phyloP scores from a whole-genome alignment of 1,140 invertebrate genomes.

The Tribolium madens region DNA sequence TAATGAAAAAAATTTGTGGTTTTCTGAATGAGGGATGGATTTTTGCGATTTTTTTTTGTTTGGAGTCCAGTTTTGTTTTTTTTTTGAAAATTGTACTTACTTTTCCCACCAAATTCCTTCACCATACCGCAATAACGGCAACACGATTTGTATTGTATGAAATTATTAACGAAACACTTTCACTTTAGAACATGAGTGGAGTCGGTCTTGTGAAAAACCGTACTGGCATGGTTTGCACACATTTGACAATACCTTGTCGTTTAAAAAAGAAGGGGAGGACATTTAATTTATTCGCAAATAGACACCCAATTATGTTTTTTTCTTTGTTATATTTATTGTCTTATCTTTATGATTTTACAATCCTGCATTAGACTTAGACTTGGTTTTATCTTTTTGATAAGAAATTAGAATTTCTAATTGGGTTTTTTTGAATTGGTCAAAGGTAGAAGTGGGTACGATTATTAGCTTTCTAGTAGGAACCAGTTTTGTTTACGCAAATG shows the following conservation, averaged over 20 bases:
- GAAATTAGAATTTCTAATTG: not conserved
- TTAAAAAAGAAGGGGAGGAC: constrained; percentile 29
- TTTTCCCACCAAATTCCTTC: constrained; percentile 6
- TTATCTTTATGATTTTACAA: not conserved
- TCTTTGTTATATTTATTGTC: not conserved
- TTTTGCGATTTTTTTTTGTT: no score
- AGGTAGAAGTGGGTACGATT: not conserved
- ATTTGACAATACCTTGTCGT: constrained; percentile 22
- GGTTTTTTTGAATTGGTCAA: not conserved
- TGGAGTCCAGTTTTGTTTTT: not conserved
- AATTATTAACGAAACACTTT: not conserved
- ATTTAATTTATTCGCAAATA: not conserved
- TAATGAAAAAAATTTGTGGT: not conserved
- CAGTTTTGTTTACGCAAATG: not conserved
- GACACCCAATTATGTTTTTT: not conserved
- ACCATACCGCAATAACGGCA: constrained; percentile 24
- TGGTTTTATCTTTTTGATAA: not conserved
- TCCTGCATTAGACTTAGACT: not conserved
- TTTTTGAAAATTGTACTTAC: not conserved
- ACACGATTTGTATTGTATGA: not conserved
- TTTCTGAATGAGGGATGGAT: not conserved
- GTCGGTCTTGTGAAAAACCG: constrained; percentile 16
- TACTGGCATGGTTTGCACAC: constrained; percentile 21
- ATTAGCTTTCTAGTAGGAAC: not conserved
- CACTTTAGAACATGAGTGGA: constrained; percentile 25